Evolutionary conservation across 2,888 invertebrate species (phyloP).

Genomic region (Chaitophorus viminalis): DNA sequence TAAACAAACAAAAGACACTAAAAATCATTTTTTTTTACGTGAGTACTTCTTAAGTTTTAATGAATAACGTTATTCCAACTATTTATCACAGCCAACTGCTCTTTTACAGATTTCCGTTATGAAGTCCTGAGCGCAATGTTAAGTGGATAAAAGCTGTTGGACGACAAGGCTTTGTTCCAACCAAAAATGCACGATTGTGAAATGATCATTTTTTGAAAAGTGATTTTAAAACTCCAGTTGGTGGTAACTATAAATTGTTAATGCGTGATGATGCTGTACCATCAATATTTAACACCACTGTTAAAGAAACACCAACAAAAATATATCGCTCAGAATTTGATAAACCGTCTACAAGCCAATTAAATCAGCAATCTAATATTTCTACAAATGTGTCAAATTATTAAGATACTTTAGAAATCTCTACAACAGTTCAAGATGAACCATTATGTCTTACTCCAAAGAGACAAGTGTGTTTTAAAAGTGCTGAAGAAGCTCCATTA

Average conservation of each 20-base stretch:
- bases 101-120: conserved; percentile 19
- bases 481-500: conserved; percentile 7
- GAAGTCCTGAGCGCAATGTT: conserved; percentile 10
- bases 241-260: conserved; percentile 23
- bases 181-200: conserved; percentile 3
- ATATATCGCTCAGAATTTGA: not conserved
- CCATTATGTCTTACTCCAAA: conserved; percentile 21
- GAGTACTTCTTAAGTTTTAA: not conserved
- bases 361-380: too few species aligned
- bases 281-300: conserved; percentile 15
- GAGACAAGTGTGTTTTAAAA: not conserved
- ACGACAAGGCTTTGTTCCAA: conserved; percentile 11
- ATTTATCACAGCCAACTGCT: conserved; percentile 3
- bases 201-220: conserved; percentile 18
- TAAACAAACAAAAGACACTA: conserved; percentile 17
- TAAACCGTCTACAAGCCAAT: not conserved
- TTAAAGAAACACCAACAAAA: not conserved
- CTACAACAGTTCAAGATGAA: conserved; percentile 33
- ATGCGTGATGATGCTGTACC: conserved; percentile 30
- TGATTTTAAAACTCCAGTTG: conserved; percentile 20
- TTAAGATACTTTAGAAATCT: not conserved
- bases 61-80: not conserved
- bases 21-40: conserved; percentile 34
- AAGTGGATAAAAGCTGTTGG: conserved; percentile 23
- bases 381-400: too few species aligned